Evolutionary conservation across 2,797 vertebrate species (phyloP).

Genomic region (Amblyraja radiata): DNA sequence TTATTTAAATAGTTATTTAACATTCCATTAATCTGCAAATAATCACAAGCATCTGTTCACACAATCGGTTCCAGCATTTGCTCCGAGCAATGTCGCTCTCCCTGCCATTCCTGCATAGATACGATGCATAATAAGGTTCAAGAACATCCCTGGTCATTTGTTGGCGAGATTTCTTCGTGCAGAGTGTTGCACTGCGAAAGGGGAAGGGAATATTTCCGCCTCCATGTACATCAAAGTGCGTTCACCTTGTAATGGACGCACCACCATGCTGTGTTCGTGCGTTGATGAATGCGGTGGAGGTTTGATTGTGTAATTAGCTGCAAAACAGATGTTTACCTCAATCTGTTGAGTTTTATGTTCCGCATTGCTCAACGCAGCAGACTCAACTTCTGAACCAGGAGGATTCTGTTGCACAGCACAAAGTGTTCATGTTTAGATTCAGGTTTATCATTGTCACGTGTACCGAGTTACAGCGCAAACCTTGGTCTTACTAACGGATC

Average conservation of each 20-base stretch:
- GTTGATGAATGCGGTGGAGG: neutral
- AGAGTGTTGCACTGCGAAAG: neutral
- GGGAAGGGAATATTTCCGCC: too few species aligned
- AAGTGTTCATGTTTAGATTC: too few species aligned
- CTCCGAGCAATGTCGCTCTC: neutral
- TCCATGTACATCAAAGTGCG: neutral
- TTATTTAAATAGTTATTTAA: slow-evolving; percentile 31
- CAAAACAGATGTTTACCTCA: slow-evolving; percentile 32
- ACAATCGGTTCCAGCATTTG: neutral
- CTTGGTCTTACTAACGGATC: too few species aligned
- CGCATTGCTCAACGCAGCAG: too few species aligned
- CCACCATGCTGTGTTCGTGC: neutral
- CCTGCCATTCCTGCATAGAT: neutral
- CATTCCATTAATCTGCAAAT: slow-evolving; percentile 34
- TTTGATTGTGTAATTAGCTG: slow-evolving; percentile 29
- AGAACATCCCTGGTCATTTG: neutral
- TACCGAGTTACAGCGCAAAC: too few species aligned
- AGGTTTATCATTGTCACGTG: too few species aligned
- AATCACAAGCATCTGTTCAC: slow-evolving; percentile 25
- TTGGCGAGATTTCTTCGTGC: too few species aligned
- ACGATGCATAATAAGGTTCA: neutral
- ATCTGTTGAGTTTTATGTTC: neutral
- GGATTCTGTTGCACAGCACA: too few species aligned
- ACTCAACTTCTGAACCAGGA: neutral
- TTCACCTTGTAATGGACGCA: neutral